Conservation (phyloP, 2,797 vertebrate species). For the Lepilemur ruficaudatus region DNA sequence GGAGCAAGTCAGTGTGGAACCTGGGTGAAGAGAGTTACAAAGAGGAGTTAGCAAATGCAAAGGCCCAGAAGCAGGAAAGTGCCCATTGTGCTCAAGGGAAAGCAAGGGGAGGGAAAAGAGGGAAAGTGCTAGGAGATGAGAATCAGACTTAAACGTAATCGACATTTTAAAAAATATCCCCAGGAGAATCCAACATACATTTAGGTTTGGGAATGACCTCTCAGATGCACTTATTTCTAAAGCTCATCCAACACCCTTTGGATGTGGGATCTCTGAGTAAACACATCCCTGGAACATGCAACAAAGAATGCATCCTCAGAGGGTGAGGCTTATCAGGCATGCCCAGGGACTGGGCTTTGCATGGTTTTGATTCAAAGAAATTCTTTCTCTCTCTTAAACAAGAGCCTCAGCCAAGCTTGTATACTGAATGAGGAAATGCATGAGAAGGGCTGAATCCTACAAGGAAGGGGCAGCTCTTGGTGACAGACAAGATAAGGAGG, state of each 20-base stretch:
- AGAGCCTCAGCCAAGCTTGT: not conserved
- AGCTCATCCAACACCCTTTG: not conserved
- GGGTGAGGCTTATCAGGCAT: not conserved
- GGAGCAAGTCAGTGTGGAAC: not conserved
- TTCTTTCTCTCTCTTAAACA: not conserved
- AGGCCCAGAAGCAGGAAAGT: not conserved
- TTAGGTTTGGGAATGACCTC: not conserved
- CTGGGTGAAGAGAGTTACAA: not conserved
- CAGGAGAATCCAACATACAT: not conserved
- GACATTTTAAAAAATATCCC: not conserved
- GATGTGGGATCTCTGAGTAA: not conserved
- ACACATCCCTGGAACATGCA: not conserved
- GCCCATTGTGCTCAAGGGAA: not conserved
- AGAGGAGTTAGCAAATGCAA: not conserved
- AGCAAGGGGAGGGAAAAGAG: not conserved
- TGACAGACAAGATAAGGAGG: not conserved
- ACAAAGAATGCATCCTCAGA: not conserved
- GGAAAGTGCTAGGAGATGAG: not conserved
- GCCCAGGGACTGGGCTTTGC: not conserved
- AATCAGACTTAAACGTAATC: not conserved
- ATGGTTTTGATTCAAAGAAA: not conserved
- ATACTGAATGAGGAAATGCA: not conserved
- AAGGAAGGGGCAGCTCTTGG: not conserved
- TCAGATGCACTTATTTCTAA: not conserved
- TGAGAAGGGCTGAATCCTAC: not conserved